Evolutionary conservation across 2,113 vertebrate species (phyloP), one percentile per base, ranked within the genome.

Genomic region (Muntiacus reevesi): DNA sequence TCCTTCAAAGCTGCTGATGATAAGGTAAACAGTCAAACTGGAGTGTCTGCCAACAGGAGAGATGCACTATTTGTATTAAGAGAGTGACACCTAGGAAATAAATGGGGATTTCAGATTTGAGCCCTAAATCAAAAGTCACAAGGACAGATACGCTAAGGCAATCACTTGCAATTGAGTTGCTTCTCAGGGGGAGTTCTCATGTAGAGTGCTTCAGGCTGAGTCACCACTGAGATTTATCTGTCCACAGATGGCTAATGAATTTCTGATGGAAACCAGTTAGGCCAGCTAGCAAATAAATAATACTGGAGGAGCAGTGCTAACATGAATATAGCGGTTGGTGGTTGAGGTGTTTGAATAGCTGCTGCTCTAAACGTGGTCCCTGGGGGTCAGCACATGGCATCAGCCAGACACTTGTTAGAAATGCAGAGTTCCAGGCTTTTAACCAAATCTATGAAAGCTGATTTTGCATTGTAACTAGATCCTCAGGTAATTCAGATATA

Each of bases 101-200:
- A 94, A 97, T 71, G 93, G 36, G 28, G 28, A n/a, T 64, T 87
- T 97, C 84, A 59, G 57, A 36, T 52, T 67, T 19, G n/a, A 97
- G 60, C 59, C 74, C 86, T 97, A 96, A 97, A 95, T 97, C 96
- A 96, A 89, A 93, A 96, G 57, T 88, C 89, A 87, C 92, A 89
- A 81, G 96, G 87, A 84, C 84, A 76, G 64, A 62, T 33, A 43
- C 74, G 64, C 64, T 36, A 52, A 92, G 64, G 87, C 79, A 67
- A 54, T 92, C 76, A 83, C 84, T 94, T 74, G 91, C 28, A 17
- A 90, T 52, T 88, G 94, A 97, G 87, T 54, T 92, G 52, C 89
- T 79, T 89, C 97, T 85, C 47, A 6, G 60, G 84, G 47, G 45
- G 19, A 83, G 9, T 40, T 14, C n/a, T 40, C 64, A 4, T 43